Percentiles rank a stretch among this genome's conserved stretches.
Evolutionary conservation across 2,797 vertebrate species (phyloP).

Genomic region (Syncerus caffer): DNA sequence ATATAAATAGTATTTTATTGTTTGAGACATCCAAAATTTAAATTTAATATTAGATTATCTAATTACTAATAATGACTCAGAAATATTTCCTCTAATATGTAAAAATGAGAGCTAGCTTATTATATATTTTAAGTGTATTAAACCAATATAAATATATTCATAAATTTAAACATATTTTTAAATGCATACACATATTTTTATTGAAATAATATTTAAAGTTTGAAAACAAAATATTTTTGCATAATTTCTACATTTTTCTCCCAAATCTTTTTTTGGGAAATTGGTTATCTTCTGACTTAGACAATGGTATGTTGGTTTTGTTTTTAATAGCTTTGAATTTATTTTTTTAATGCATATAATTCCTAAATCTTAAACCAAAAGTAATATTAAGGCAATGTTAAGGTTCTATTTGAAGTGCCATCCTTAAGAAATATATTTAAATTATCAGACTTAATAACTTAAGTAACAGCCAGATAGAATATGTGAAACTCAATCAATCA

Average conservation of each 20-base stretch:
- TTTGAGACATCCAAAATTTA: background rate
- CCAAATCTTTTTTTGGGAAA: background rate
- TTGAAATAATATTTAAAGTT: background rate
- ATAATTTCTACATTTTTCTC: background rate
- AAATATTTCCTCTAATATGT: background rate
- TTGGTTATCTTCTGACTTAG: background rate
- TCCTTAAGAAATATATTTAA: background rate
- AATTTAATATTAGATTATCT: background rate
- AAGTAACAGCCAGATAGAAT: background rate
- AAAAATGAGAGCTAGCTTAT: background rate
- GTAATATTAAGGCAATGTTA: background rate
- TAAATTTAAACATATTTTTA: background rate
- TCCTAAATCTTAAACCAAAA: background rate
- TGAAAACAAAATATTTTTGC: background rate
- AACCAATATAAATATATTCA: background rate
- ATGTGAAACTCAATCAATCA: background rate
- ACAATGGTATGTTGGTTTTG: background rate
- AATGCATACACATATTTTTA: background rate
- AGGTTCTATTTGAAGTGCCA: background rate
- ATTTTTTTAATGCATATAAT: background rate
- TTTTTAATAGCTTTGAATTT: background rate
- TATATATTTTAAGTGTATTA: background rate
- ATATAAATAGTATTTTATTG: conserved; percentile 30
- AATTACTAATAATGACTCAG: background rate
- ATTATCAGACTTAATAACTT: background rate